A percentile compares a stretch with the other conserved stretches of the same genome.
Evolutionary conservation across 2,797 vertebrate genomes (phyloP).

Genomic region (Pelobates cultripes): DNA sequence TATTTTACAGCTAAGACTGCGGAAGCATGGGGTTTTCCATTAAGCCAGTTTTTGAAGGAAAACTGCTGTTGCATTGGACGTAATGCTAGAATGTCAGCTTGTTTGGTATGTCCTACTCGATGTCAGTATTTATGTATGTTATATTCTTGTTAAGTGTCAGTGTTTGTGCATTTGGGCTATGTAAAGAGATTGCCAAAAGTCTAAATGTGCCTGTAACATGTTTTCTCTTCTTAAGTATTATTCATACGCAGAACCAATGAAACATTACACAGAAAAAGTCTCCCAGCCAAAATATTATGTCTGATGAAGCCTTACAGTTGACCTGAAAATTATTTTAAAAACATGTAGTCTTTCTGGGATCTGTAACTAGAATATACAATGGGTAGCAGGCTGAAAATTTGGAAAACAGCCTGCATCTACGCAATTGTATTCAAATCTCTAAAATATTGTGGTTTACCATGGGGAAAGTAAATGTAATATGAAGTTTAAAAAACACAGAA

Average conservation of each 20-base stretch:
- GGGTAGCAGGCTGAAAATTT: constrained; percentile 1
- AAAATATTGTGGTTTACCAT: not conserved
- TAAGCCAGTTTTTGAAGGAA: constrained; percentile 76
- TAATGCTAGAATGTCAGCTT: constrained; percentile 81
- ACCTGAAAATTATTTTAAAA: not conserved
- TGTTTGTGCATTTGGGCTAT: not conserved
- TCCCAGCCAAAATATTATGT: constrained; percentile 43
- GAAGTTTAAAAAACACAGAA: not conserved
- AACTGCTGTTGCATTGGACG: constrained; percentile 74
- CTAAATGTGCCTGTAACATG: not conserved
- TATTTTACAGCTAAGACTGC: constrained; percentile 63
- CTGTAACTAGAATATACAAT: not conserved
- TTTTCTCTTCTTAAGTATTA: constrained; percentile 53
- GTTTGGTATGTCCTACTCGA: constrained; percentile 70
- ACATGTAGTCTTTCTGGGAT: not conserved
- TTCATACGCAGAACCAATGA: constrained; percentile 8
- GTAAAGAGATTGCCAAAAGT: too few relatives aligned
- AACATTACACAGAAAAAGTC: constrained; percentile 26
- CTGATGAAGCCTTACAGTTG: not conserved
- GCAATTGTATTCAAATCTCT: not conserved
- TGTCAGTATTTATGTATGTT: constrained; percentile 34
- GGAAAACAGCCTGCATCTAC: not conserved
- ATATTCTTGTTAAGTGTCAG: constrained; percentile 50
- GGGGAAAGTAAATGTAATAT: not conserved
- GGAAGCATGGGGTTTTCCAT: constrained; percentile 76